Conservation (phyloP, 2,113 vertebrate genomes). For the Bostrychus sinensis region DNA sequence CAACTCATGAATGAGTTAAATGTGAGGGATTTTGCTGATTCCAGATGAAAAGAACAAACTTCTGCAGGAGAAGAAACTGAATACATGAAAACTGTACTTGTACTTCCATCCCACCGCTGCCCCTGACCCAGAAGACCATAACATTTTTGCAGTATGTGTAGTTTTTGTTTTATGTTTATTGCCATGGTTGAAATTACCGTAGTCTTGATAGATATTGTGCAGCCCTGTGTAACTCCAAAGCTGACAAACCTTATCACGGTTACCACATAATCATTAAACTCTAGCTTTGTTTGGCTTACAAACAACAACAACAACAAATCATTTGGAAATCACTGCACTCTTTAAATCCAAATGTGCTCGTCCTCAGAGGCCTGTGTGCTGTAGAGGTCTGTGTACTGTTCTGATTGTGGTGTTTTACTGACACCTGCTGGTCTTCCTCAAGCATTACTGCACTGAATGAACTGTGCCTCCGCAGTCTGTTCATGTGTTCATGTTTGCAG, state of each 20-base stretch:
- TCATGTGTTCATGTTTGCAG: no score
- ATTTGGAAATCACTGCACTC: neutral
- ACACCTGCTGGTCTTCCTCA: constrained; percentile 60
- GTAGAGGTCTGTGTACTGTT: neutral
- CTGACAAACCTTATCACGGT: neutral
- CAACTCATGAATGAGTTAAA: no score
- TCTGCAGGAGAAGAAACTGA: no score
- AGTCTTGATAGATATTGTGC: neutral
- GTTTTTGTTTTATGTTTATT: no score
- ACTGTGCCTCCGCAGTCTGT: constrained; percentile 11
- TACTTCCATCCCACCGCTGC: no score
- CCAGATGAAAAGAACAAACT: no score
- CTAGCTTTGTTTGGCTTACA: neutral
- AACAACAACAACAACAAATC: neutral
- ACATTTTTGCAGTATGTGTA: no score
- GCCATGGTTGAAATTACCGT: neutral
- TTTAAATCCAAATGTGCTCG: neutral
- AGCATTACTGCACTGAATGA: constrained; percentile 6
- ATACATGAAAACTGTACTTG: no score
- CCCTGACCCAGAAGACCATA: no score
- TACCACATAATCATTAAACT: neutral
- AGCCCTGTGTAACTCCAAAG: neutral
- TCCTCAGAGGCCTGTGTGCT: neutral
- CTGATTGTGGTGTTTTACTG: constrained; percentile 41
- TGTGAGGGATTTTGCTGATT: no score